Evolutionary conservation across 92 coral and sea anemone species (phyloP).

Genomic region (Zoanthus sociatus): DNA sequence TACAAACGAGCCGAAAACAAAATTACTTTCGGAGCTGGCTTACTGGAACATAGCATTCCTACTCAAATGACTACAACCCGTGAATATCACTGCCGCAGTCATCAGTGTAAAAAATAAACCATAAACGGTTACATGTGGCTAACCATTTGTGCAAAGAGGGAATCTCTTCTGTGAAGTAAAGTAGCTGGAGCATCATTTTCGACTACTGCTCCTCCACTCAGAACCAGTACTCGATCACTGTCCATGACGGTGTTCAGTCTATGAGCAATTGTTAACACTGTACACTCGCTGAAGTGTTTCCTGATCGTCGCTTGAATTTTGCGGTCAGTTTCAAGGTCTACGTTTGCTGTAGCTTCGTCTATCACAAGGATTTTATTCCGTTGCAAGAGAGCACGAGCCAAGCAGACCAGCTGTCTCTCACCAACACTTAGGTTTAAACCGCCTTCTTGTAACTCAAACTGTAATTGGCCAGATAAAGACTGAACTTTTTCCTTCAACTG

Average conservation of each 20-base stretch:
- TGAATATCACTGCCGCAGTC: conserved; percentile 34
- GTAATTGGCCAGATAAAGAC: not conserved
- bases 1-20: not conserved
- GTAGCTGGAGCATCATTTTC: conserved; percentile 4
- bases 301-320: conserved; percentile 27
- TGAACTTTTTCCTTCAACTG: conserved; percentile 23
- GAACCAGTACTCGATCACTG: conserved; percentile 30
- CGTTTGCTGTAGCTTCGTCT: conserved; percentile 34
- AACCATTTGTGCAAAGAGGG: conserved; percentile 20
- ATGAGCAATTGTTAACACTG: conserved; percentile 20
- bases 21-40: not conserved
- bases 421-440: not conserved
- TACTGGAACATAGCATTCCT: conserved; percentile 36
- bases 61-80: conserved; percentile 23
- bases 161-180: not conserved
- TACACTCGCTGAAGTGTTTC: conserved; percentile 17
- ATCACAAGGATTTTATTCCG: conserved; percentile 12
- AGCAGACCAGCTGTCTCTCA: not conserved
- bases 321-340: conserved; percentile 7
- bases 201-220: not conserved
- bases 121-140: not conserved
- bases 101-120: not conserved
- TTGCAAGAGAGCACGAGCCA: conserved; percentile 23
- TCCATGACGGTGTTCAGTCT: conserved; percentile 33
- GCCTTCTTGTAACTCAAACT: conserved; percentile 2